Base-by-base conservation (phyloP, 2,113 vertebrate genomes). In the Cyrtonyx montezumae region DNA sequence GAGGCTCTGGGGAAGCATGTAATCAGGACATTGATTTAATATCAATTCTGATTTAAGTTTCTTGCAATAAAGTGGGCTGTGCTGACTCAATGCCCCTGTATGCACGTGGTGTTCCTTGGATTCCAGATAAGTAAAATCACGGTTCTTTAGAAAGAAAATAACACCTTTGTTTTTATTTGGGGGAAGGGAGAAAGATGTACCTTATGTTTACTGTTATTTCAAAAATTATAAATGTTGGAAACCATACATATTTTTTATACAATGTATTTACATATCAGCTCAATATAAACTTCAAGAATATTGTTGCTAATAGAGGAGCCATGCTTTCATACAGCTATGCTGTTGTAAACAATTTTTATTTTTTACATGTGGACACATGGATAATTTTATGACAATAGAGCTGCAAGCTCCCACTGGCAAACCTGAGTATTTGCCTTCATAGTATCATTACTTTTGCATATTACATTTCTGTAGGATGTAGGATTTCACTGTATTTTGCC, bases 21-120 rank as follows among this genome's bases (percentile, higher is more conserved):
- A 40, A 96, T 88, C 77, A 65, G 48, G 46, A 86, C 69, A 95
- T 91, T 90, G 96, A 96, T 96, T 96, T 94, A 93, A 43, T 95
- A 95, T 95, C 90, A 93, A 56, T 84, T 95, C 84, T 86, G 62
- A 81, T 96, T 84, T 95, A 94, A 93, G 86, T 65, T 93, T 90
- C 80, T 61, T 88, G 37, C 65, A 90, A 59, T 6, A 0, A 71
- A 78, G 76, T n/a, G 19, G 9, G 13, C 91, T 83, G 42, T 80
- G 83, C 73, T 87, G 90, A 74, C 46, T 83, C 79, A 45, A 32
- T 83, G 51, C 22, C 49, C 70, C 2, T 17, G 37, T 42, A 11
- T 73, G 49, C 8, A 8, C 30, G 20, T 58, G 46, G 1, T 89
- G 42, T 51, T 90, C 55, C 49, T 83, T 84, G 42, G 25, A 67